Evolutionary conservation across 2,888 invertebrate genomes (phyloP).

Genomic region (Lasioglossum leucozonium): DNA sequence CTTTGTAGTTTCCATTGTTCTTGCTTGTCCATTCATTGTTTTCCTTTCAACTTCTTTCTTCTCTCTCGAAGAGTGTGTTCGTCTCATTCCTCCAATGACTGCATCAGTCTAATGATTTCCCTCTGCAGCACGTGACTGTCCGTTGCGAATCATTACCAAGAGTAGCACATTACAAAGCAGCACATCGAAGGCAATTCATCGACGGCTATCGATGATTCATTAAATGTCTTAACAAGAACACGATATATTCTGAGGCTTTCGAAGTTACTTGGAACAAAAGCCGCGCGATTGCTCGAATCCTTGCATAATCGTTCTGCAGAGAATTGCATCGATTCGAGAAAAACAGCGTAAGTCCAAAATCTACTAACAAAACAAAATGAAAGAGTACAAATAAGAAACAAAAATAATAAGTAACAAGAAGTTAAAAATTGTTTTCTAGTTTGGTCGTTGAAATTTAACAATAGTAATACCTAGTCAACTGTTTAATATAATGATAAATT

Average conservation of each 20-base stretch:
- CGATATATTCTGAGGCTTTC: background rate
- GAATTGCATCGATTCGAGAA: background rate
- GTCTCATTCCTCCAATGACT: background rate
- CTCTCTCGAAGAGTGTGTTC: background rate
- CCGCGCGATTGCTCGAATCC: background rate
- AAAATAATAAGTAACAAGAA: background rate
- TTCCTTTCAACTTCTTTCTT: background rate
- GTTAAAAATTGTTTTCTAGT: background rate
- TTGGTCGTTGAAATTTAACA: background rate
- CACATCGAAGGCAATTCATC: background rate
- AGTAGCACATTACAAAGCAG: too few species aligned
- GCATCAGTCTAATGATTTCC: background rate
- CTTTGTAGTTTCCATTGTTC: background rate
- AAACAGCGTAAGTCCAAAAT: background rate
- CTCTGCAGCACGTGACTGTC: background rate
- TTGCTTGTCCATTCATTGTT: background rate
- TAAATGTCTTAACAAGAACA: background rate
- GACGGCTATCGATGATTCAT: background rate
- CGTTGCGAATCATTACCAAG: background rate
- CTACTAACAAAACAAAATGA: too few species aligned
- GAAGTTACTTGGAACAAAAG: background rate
- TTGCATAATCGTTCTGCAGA: background rate
- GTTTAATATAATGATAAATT: too few species aligned
- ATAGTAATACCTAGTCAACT: background rate
- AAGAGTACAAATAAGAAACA: background rate